Conservation (phyloP, 1,140 invertebrate species). For the Trichogramma pretiosum region DNA sequence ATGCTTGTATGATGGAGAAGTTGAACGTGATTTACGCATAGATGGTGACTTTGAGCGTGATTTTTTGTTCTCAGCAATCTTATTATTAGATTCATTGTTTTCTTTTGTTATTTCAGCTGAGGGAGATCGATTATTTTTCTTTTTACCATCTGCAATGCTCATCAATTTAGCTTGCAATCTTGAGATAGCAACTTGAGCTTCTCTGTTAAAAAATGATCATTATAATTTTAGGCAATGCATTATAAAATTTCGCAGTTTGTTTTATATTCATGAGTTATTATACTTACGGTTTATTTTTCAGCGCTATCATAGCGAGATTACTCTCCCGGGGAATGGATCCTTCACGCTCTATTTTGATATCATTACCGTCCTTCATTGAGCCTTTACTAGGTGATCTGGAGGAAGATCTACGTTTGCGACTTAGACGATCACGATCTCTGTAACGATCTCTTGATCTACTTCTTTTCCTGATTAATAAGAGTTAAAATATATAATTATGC, state of each 20-base stretch:
- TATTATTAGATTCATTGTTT: constrained; percentile 20
- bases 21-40: constrained; percentile 32
- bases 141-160: constrained; percentile 49
- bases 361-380: constrained; percentile 36
- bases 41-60: constrained; percentile 35
- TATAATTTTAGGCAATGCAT: constrained; percentile 7
- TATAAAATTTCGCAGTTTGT: constrained; percentile 4
- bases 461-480: constrained; percentile 34
- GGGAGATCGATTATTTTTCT: constrained; percentile 40
- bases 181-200: constrained; percentile 47
- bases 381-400: constrained; percentile 40
- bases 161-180: constrained; percentile 53
- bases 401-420: constrained; percentile 36
- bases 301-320: constrained; percentile 37
- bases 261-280: constrained; percentile 1
- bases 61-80: constrained; percentile 29
- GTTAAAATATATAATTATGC: background rate
- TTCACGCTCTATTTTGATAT: constrained; percentile 38
- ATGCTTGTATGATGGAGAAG: constrained; percentile 31
- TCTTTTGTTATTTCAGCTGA: constrained; percentile 18
- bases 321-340: constrained; percentile 40
- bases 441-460: constrained; percentile 46
- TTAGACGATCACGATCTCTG: constrained; percentile 42
- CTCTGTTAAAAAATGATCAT: constrained; percentile 26
- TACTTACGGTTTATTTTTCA: constrained; percentile 43